phyloP scores from a whole-genome alignment of 2,113 vertebrate genomes.

The Heterochromis multidens region DNA sequence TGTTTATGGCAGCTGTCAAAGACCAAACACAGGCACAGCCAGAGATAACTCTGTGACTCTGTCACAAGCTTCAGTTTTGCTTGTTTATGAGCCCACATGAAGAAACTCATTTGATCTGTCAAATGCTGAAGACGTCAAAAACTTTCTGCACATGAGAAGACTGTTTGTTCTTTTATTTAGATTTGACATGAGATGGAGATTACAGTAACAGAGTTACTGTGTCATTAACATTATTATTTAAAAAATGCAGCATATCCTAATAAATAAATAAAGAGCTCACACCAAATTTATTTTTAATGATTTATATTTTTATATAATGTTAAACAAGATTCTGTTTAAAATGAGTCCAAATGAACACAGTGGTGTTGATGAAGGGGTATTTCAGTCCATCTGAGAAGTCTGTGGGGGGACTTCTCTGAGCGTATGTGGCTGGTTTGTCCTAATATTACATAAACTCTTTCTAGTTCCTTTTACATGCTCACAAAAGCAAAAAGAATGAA shows the following conservation, averaged over 20 bases:
- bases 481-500: background rate
- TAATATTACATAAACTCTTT: background rate
- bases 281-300: background rate
- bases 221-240: too few species aligned
- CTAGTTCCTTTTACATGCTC: background rate
- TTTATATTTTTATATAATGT: background rate
- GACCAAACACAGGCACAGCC: background rate
- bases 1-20: slow-evolving; percentile 27
- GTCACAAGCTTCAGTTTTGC: background rate
- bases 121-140: background rate
- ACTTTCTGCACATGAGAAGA: background rate
- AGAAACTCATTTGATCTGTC: background rate
- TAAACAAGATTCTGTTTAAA: background rate
- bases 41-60: background rate
- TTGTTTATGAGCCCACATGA: background rate
- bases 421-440: background rate
- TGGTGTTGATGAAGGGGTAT: background rate
- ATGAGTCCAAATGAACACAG: background rate
- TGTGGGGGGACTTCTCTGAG: background rate
- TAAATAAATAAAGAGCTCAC: background rate
- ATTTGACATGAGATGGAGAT: background rate
- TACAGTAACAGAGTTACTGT: too few species aligned
- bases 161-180: background rate
- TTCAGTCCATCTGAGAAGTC: background rate
- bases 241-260: too few species aligned